These are phyloP conservation scores for Hetaerina titia DNA, from an alignment of 2,888 invertebrate species.

Conservation along the genomic window DNA sequence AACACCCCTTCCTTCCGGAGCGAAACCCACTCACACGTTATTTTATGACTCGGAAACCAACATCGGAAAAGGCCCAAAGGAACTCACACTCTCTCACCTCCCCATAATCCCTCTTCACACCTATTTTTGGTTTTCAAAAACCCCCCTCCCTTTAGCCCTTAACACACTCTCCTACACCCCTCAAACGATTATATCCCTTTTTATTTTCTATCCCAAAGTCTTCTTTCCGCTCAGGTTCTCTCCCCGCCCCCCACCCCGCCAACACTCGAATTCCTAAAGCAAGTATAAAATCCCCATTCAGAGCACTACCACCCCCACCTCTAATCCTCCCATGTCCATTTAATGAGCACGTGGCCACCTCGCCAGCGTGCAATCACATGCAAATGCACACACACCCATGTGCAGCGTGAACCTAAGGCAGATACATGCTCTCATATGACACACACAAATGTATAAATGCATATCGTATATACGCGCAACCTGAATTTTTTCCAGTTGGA, in stretches of 20 bases:
- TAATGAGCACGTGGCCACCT: no score
- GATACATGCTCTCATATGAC: no score
- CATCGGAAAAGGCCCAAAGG: background rate
- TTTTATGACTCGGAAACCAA: background rate
- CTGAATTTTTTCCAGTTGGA: no score
- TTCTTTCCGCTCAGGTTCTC: background rate
- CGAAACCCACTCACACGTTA: background rate
- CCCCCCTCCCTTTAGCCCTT: background rate
- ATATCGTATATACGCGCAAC: no score
- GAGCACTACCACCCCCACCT: no score
- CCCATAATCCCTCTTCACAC: conserved; percentile 15
- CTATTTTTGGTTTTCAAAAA: background rate
- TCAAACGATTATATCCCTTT: background rate
- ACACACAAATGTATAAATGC: no score
- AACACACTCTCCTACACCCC: background rate
- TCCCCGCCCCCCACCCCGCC: background rate
- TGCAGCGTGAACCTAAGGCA: no score
- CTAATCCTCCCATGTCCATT: no score
- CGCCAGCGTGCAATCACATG: no score
- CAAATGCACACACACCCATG: no score
- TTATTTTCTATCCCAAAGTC: background rate
- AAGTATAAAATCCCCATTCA: no score
- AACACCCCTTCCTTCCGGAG: background rate
- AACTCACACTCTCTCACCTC: background rate
- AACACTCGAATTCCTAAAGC: no score